A percentile compares a stretch with the other conserved stretches of the same genome.
phyloP scores from a whole-genome alignment of 1,140 invertebrate genomes.

The Drosophila jambulina region DNA sequence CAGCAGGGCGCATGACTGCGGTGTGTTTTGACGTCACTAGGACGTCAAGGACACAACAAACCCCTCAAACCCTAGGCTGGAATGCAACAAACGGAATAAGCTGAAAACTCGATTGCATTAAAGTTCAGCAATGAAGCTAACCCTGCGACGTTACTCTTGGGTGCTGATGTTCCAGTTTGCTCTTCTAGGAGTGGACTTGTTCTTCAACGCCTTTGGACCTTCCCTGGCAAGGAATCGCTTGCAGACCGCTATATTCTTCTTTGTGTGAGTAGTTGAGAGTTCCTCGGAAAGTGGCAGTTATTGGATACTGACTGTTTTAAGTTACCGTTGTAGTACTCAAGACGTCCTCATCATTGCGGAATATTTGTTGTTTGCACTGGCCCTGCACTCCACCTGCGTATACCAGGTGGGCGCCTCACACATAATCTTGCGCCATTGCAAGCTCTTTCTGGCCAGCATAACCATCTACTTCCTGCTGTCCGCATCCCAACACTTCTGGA shows the following conservation, averaged over 20 bases:
- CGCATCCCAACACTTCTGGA: slow-evolving; percentile 86
- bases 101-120: background rate
- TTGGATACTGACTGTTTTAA: background rate
- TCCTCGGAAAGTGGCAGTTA: background rate
- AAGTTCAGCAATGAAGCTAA: slow-evolving; percentile 72
- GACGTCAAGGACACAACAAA: slow-evolving; percentile 58
- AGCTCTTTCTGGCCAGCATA: slow-evolving; percentile 87
- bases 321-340: slow-evolving; percentile 87
- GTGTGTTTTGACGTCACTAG: slow-evolving; percentile 70
- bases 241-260: slow-evolving; percentile 74
- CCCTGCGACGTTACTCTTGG: slow-evolving; percentile 73
- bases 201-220: slow-evolving; percentile 78
- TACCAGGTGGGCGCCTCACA: slow-evolving; percentile 91
- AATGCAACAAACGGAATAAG: slow-evolving; percentile 10
- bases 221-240: slow-evolving; percentile 60
- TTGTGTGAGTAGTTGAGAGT: slow-evolving; percentile 68
- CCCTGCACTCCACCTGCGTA: slow-evolving; percentile 90
- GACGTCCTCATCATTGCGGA: slow-evolving; percentile 89
- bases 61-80: slow-evolving; percentile 17
- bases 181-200: slow-evolving; percentile 66
- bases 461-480: slow-evolving; percentile 84
- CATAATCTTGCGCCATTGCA: slow-evolving; percentile 87
- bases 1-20: slow-evolving; percentile 49
- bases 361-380: slow-evolving; percentile 88
- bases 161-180: slow-evolving; percentile 68